phyloP scores from a whole-genome alignment of 2,113 vertebrate species.

The Myotis lucifugus region DNA sequence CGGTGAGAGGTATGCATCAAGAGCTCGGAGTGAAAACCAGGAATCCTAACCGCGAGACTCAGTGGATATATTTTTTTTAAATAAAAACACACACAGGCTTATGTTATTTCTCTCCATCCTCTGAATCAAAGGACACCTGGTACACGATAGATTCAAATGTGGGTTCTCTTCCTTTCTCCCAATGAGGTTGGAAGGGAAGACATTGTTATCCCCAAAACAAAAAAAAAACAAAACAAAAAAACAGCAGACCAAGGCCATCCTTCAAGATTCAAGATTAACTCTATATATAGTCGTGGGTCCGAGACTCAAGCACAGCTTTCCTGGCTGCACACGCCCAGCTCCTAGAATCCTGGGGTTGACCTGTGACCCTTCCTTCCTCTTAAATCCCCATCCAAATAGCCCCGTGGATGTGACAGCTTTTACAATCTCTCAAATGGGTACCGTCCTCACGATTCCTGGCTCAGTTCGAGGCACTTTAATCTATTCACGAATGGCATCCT shows the following conservation, averaged over 20 bases:
- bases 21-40: no score
- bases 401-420: not conserved
- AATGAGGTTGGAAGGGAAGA: not conserved
- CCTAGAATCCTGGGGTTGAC: not conserved
- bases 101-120: not conserved
- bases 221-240: not conserved
- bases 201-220: not conserved
- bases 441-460: not conserved
- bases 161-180: not conserved
- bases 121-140: not conserved
- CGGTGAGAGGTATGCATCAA: rapidly evolving
- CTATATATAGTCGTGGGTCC: not conserved
- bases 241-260: not conserved
- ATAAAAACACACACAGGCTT: not conserved
- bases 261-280: not conserved
- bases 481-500: not conserved
- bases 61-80: not conserved
- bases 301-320: not conserved
- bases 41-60: no score
- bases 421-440: not conserved
- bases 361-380: not conserved
- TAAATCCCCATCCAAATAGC: not conserved
- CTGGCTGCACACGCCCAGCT: not conserved
- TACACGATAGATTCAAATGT: not conserved
- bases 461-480: not conserved